Evolutionary conservation across 2,888 invertebrate species (phyloP).

Genomic region (Chymomyza procnemis): DNA sequence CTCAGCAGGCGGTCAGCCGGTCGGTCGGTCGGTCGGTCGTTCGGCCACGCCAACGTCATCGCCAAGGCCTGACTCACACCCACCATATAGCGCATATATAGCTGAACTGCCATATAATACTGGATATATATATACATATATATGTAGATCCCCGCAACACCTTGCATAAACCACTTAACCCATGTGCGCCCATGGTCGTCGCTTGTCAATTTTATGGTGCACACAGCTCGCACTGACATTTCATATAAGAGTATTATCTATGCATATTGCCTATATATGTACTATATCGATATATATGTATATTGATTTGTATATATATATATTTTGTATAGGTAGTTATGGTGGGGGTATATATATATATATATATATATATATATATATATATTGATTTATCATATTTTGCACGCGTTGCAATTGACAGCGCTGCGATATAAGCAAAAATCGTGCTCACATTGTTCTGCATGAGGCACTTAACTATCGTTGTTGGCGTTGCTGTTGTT

Average conservation of each 20-base stretch:
- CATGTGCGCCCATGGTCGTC: conserved; percentile 35
- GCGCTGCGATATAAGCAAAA: conserved; percentile 31
- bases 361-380: neutral
- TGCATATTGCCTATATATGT: conserved; percentile 15
- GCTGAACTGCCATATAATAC: no score
- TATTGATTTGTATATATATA: conserved; percentile 24
- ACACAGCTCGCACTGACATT: conserved; percentile 24
- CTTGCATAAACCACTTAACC: conserved; percentile 54
- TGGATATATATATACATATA: conserved; percentile 6
- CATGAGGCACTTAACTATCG: neutral
- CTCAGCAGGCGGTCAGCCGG: conserved; percentile 50
- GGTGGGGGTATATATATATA: conserved; percentile 18
- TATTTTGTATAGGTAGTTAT: no score
- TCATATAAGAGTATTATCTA: neutral
- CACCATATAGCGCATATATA: conserved; percentile 6
- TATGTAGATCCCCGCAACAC: conserved; percentile 20
- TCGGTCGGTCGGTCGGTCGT: no score
- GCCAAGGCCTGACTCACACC: conserved; percentile 49
- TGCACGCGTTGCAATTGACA: conserved; percentile 52
- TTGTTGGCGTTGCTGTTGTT: neutral
- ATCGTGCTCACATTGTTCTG: conserved; percentile 40
- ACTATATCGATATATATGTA: conserved; percentile 11
- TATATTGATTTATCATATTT: conserved; percentile 69
- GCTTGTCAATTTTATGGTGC: conserved; percentile 22
- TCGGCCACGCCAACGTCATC: neutral